These are phyloP conservation scores for Bos javanicus DNA, from an alignment of 2,113 vertebrate species.

Conservation along the genomic window DNA sequence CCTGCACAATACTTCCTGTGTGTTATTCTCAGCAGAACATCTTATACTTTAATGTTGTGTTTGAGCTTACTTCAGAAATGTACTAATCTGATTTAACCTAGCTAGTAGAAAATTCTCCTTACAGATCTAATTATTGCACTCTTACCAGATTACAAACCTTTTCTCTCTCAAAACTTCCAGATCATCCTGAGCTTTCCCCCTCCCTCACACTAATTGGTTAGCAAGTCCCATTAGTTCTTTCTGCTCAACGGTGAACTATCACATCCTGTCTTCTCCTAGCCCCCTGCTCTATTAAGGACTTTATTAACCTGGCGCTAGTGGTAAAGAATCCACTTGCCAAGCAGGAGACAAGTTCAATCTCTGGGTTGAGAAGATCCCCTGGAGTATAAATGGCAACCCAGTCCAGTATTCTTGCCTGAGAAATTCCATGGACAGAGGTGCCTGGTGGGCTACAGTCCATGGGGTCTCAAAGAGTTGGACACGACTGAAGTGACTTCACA, in stretches of 20 bases:
- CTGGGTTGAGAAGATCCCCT: not conserved
- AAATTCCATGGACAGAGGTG: not conserved
- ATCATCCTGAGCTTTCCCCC: not conserved
- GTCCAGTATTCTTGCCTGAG: not conserved
- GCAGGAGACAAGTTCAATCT: not conserved
- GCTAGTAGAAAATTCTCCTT: not conserved
- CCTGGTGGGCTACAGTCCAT: not conserved
- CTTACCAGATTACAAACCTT: not conserved
- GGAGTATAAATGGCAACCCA: not conserved
- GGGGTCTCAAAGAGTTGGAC: not conserved
- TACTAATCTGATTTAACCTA: not conserved
- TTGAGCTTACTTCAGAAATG: not conserved
- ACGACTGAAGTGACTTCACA: fast-evolving
- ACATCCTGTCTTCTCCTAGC: not conserved
- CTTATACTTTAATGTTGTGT: not conserved
- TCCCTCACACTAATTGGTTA: not conserved
- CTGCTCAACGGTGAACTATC: not conserved
- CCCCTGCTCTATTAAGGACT: not conserved
- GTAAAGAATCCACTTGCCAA: not conserved
- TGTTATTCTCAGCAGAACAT: not conserved
- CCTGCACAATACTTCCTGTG: not conserved
- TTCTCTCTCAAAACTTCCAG: not conserved
- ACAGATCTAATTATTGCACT: not conserved
- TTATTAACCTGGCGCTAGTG: not conserved
- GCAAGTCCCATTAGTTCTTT: not conserved